Conservation (phyloP, 2,888 invertebrate genomes). For the Conomelus anceps region DNA sequence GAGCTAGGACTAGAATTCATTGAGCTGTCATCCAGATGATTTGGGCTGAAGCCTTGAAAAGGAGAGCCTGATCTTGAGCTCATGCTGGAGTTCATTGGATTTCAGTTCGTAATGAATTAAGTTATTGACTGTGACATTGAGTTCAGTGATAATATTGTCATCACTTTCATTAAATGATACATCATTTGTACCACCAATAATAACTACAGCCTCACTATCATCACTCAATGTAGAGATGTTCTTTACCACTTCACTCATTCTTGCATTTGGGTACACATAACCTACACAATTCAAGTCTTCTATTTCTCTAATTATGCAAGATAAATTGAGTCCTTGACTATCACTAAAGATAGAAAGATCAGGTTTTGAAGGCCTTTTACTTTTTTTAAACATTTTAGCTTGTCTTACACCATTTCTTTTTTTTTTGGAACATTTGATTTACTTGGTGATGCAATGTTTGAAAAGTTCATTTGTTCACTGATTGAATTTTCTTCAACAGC, state of each 20-base stretch:
- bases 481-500: not conserved
- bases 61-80: not conserved
- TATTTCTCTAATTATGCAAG: not conserved
- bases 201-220: not conserved
- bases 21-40: no score
- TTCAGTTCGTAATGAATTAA: not conserved
- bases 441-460: not conserved
- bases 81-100: not conserved
- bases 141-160: not conserved
- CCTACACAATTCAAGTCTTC: not conserved
- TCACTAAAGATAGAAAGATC: not conserved
- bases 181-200: not conserved
- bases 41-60: not conserved
- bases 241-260: not conserved
- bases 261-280: not conserved
- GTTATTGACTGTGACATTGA: not conserved
- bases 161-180: not conserved
- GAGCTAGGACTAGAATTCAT: no score
- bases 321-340: not conserved
- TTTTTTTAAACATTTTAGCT: not conserved
- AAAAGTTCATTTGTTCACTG: not conserved
- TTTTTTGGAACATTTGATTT: not conserved
- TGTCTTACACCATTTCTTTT: not conserved
- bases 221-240: not conserved
- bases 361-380: not conserved